These are phyloP conservation scores for Xylota sylvarum DNA, from an alignment of 2,888 invertebrate species.

Conservation along the genomic window DNA sequence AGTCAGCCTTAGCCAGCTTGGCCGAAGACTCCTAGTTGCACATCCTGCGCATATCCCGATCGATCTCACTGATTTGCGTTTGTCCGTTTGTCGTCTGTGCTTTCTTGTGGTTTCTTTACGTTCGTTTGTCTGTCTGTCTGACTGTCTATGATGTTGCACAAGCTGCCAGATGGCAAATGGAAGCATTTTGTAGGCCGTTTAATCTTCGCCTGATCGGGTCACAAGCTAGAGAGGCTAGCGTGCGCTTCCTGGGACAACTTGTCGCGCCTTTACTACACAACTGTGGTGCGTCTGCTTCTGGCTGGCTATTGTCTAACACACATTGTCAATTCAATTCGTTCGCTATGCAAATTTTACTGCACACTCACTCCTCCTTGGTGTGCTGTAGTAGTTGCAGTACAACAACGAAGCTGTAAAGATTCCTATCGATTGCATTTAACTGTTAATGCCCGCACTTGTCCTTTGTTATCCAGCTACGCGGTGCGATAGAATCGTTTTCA, in stretches of 20 bases:
- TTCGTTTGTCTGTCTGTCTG: slow-evolving; percentile 46
- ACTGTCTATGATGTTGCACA: slow-evolving; percentile 13
- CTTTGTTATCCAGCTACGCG: slow-evolving; percentile 74
- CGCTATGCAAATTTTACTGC: slow-evolving; percentile 72
- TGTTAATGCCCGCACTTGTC: slow-evolving; percentile 77
- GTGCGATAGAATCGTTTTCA: slow-evolving; percentile 74
- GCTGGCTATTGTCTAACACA: slow-evolving; percentile 72
- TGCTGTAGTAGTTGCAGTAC: not conserved
- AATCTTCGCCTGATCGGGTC: slow-evolving; percentile 76
- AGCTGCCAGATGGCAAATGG: slow-evolving; percentile 71
- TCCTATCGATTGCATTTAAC: slow-evolving; percentile 77
- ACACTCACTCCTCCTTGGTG: slow-evolving; percentile 37
- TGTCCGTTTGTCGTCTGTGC: slow-evolving; percentile 53
- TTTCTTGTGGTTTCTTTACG: no score
- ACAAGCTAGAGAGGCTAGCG: slow-evolving; percentile 41
- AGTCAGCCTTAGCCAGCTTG: not conserved
- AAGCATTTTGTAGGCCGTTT: slow-evolving; percentile 73
- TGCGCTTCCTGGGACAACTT: slow-evolving; percentile 63
- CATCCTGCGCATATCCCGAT: slow-evolving; percentile 75
- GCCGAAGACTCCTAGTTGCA: slow-evolving; percentile 48
- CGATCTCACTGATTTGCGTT: slow-evolving; percentile 71
- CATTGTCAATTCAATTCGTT: slow-evolving; percentile 76
- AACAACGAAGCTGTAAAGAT: slow-evolving; percentile 76
- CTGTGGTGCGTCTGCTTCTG: slow-evolving; percentile 22
- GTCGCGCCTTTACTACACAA: slow-evolving; percentile 64